Conservation (phyloP, 2,113 vertebrate species). For the Odontesthes bonariensis region DNA sequence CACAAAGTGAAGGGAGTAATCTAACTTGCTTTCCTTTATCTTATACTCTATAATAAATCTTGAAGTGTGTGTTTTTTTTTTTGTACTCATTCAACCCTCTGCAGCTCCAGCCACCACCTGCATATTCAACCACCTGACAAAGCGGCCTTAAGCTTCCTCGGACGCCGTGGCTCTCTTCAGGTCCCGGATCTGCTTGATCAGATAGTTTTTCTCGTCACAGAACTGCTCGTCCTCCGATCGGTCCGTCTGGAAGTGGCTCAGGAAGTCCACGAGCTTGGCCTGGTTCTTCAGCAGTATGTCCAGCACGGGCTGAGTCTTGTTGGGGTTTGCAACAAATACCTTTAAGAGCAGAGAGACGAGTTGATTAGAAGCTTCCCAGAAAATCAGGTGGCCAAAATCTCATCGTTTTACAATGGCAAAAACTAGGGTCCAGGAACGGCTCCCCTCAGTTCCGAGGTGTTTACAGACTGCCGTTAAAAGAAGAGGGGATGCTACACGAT, state of each 20-base stretch:
- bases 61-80: slow-evolving; percentile 52
- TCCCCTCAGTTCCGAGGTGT: no score
- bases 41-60: slow-evolving; percentile 59
- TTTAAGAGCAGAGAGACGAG: slow-evolving; percentile 64
- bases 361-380: not conserved
- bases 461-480: no score
- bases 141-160: slow-evolving; percentile 74
- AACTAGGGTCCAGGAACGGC: no score
- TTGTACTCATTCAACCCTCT: slow-evolving; percentile 40
- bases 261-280: slow-evolving; percentile 96
- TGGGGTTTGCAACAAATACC: slow-evolving; percentile 98
- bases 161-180: slow-evolving; percentile 87
- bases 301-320: slow-evolving; percentile 96
- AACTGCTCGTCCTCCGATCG: slow-evolving; percentile 96
- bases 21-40: slow-evolving; percentile 62
- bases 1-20: slow-evolving; percentile 59
- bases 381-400: not conserved
- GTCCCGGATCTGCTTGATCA: slow-evolving; percentile 98
- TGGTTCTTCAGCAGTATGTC: slow-evolving; percentile 99
- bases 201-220: slow-evolving; percentile 97
- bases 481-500: no score
- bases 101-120: slow-evolving; percentile 52
- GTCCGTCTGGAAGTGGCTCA: slow-evolving; percentile 97
- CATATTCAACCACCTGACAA: slow-evolving; percentile 44
- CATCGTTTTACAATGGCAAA: no score